phyloP scores from a whole-genome alignment of 35 echinoderm and acorn worm species.

The Amphiura filiformis region DNA sequence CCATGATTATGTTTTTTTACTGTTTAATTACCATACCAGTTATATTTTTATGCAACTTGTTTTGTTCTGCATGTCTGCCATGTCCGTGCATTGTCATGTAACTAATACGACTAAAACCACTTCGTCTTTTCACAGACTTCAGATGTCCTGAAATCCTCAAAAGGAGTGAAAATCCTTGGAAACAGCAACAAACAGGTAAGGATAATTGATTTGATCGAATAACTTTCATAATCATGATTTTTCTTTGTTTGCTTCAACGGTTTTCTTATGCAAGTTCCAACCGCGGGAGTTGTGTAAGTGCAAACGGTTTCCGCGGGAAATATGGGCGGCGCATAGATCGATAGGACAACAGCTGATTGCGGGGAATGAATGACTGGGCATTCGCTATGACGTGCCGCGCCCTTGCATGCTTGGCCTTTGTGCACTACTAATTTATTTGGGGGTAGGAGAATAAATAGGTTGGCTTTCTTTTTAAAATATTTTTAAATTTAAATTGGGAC shows the following conservation, averaged over 20 bases:
- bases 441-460: too few relatives aligned
- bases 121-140: not conserved
- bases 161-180: slow-evolving; percentile 44
- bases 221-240: not conserved
- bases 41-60: too few relatives aligned
- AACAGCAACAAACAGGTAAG: slow-evolving; percentile 58
- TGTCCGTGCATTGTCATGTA: too few relatives aligned
- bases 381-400: too few relatives aligned
- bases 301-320: not conserved
- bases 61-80: too few relatives aligned
- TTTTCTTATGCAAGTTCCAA: not conserved
- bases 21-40: too few relatives aligned
- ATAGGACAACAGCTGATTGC: not conserved
- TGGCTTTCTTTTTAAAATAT: too few relatives aligned
- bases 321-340: not conserved
- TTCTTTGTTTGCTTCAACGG: not conserved
- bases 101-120: too few relatives aligned
- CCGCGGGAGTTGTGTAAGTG: not conserved
- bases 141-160: slow-evolving; percentile 12
- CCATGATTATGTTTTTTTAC: too few relatives aligned
- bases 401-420: too few relatives aligned
- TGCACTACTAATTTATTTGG: too few relatives aligned
- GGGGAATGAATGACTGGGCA: not conserved
- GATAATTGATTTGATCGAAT: not conserved
- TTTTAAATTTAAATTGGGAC: too few relatives aligned